Evolutionary conservation across 2,888 invertebrate species (phyloP), one percentile per base, ranked within the genome.

Genomic region (Euphydryas editha): DNA sequence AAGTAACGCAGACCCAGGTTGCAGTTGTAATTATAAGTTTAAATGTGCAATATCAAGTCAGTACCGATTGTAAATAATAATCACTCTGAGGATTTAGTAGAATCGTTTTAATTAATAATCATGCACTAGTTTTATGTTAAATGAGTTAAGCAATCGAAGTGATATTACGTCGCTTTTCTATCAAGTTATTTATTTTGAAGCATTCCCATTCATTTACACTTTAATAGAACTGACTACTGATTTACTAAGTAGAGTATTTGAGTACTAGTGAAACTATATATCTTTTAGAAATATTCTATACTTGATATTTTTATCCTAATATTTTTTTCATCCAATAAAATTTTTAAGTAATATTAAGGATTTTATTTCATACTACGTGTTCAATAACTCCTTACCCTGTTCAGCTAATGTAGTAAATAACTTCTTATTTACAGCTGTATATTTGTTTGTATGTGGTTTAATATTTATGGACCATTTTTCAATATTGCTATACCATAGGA

Each of bases 321-420:
- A 88, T 88, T 92, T 91, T 88, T 92, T 91, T 90, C 87, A 86
- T 87, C 88, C 80, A 90, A 86, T 90, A 90, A 89, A 88, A 77
- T 78, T 81, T 84, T 84, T 76, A 72, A 85, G 79, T 78, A 78
- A 76, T 72, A 74, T 51, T 80, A 77, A 17, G 61, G 46, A 39
- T 76, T 80, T 77, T 75, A 72, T 75, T 79, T 71, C 8, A 59
- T n/a, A 36, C 36, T 59, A 15, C 36, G n/a, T 36, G 21, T 51
- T 49, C 21, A 24, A 24, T 51, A 24, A 24, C 5, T 15, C 24
- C 30, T 21, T 51, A 15, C 15, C n/a, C 1, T 11, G 0, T 11
- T 11, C 39, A 39, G 11, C 7, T 11, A 15, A 39, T 15, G 15
- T 11, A 11, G 3, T 3, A 39, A 4, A 39, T 10, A 39, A 6